A percentile compares a stretch with the other conserved stretches of the same genome.
Evolutionary conservation across 2,113 vertebrate genomes (phyloP).

Genomic region (Brachyistius frenatus): DNA sequence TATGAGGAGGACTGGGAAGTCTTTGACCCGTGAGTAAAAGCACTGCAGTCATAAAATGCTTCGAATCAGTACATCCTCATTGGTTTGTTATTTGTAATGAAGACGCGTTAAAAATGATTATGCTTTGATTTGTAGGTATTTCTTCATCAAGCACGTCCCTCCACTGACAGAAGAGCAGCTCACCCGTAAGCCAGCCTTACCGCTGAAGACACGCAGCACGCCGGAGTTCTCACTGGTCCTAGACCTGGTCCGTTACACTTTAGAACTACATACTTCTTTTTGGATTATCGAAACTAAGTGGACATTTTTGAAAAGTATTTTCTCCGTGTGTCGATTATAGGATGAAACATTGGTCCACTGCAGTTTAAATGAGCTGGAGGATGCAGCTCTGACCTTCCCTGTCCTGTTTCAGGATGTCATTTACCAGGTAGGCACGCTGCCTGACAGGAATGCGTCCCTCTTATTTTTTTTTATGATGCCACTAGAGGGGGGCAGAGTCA

Average conservation of each 20-base stretch:
- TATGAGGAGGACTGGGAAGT: constrained; percentile 99
- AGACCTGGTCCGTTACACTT: constrained; percentile 89
- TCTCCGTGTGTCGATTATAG: constrained; percentile 74
- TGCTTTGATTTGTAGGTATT: constrained; percentile 86
- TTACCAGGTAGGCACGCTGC: constrained; percentile 90
- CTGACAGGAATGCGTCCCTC: accelerated
- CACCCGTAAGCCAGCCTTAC: constrained; percentile 96
- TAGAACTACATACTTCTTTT: background rate
- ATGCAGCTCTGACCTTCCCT: constrained; percentile 98
- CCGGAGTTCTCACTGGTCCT: constrained; percentile 98
- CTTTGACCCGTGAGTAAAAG: constrained; percentile 95
- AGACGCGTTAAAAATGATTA: too few relatives aligned
- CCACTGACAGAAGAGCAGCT: constrained; percentile 98
- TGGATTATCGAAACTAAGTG: background rate
- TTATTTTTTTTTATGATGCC: constrained; percentile 11
- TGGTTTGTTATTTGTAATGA: background rate
- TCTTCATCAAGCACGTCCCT: constrained; percentile 99
- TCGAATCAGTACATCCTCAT: background rate
- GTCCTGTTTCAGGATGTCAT: constrained; percentile 99
- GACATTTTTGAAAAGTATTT: background rate
- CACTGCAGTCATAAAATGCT: background rate
- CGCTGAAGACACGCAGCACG: constrained; percentile 98
- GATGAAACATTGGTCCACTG: constrained; percentile 99
- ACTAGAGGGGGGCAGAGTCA: constrained; percentile 56
- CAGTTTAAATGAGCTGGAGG: constrained; percentile 98